A percentile compares a stretch with the other conserved stretches of the same genome.
These are phyloP conservation scores for Diarsia rubi DNA, from an alignment of 2,888 invertebrate genomes.

Conservation along the genomic window DNA sequence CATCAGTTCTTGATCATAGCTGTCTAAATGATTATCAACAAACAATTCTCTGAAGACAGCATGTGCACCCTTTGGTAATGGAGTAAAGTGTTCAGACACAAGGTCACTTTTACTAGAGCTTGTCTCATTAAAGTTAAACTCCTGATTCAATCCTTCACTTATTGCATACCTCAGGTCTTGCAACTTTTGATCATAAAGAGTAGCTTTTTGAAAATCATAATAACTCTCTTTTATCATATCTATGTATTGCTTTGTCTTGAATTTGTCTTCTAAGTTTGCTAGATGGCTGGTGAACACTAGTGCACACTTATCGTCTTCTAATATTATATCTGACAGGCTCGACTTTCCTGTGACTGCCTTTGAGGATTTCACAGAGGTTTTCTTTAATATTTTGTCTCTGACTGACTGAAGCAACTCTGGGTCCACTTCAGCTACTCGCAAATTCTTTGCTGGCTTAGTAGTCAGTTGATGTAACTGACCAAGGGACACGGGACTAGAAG, in stretches of 20 bases:
- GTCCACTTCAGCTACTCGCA: slow-evolving; percentile 81
- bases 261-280: slow-evolving; percentile 78
- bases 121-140: slow-evolving; percentile 76
- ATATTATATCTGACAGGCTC: slow-evolving; percentile 63
- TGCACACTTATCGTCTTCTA: slow-evolving; percentile 87
- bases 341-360: slow-evolving; percentile 51
- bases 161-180: slow-evolving; percentile 88
- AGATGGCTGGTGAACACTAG: slow-evolving; percentile 84
- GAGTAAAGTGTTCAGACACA: slow-evolving; percentile 56
- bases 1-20: slow-evolving; percentile 86
- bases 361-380: slow-evolving; percentile 64
- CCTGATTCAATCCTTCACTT: slow-evolving; percentile 86
- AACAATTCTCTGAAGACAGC: slow-evolving; percentile 86
- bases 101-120: slow-evolving; percentile 41
- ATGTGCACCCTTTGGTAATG: slow-evolving; percentile 83
- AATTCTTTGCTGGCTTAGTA: slow-evolving; percentile 73
- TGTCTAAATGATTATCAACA: slow-evolving; percentile 84
- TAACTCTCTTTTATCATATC: slow-evolving; percentile 87
- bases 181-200: slow-evolving; percentile 86
- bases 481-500: slow-evolving; percentile 90
- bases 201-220: slow-evolving; percentile 87
- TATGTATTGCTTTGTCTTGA: slow-evolving; percentile 82
- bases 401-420: slow-evolving; percentile 84
- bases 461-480: slow-evolving; percentile 91
- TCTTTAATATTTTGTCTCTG: slow-evolving; percentile 84